A percentile compares a stretch with the other conserved stretches of the same genome.
Conservation (phyloP, 1,140 invertebrate species). For the Drosophila tani region DNA sequence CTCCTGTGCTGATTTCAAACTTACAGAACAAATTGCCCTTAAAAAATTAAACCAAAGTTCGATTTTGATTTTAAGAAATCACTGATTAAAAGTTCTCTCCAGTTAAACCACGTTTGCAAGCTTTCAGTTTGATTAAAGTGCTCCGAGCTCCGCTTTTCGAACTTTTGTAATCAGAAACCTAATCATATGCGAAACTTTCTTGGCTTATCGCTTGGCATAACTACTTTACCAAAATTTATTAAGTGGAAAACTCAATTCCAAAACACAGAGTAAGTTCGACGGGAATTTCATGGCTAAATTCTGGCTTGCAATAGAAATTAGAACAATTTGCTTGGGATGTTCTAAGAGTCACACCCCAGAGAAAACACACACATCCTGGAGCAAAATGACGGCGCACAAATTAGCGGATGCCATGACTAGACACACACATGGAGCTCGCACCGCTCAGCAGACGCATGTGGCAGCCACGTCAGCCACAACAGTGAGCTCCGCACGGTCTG, state of each 20-base stretch:
- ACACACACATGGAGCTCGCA: conserved; percentile 17
- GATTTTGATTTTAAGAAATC: no score
- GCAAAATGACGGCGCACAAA: conserved; percentile 27
- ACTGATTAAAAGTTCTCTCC: neutral
- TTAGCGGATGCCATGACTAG: conserved; percentile 42
- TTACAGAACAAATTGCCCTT: no score
- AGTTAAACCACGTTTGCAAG: neutral
- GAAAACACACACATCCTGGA: neutral
- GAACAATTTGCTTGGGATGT: conserved; percentile 14
- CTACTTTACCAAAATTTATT: neutral
- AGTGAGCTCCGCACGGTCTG: conserved; percentile 22
- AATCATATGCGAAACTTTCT: neutral
- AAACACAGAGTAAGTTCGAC: neutral
- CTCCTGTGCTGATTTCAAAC: no score
- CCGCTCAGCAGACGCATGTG: conserved; percentile 21
- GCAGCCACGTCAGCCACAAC: conserved; percentile 26
- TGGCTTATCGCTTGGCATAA: neutral
- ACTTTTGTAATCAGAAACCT: conserved; percentile 6
- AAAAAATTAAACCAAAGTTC: no score
- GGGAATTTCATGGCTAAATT: neutral
- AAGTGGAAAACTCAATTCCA: neutral
- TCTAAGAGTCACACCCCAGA: neutral
- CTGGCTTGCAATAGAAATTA: neutral
- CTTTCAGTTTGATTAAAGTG: neutral
- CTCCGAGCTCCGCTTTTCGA: neutral